Evolutionary conservation across 2,113 vertebrate genomes (phyloP), one percentile per base, ranked within the genome.

Genomic region (Campylorhamphus procurvoides): DNA sequence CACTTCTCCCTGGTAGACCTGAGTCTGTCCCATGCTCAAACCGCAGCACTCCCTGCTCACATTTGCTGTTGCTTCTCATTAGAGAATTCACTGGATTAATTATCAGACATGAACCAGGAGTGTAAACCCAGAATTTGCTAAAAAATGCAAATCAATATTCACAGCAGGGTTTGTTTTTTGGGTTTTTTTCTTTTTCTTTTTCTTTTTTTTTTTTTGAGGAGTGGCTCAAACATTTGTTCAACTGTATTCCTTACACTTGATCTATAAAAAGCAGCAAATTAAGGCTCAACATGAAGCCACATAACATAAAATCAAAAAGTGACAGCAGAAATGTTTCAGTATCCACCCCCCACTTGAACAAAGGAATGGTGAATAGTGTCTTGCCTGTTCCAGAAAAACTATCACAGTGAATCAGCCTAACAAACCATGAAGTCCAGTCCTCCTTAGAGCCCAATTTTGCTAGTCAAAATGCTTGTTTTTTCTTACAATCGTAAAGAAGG

Each of bases 181-280:
- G 40, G 40, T 40, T 40, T 19, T 59, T 46, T 46, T 25, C 4
- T 3, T 14, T 23, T 46, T 46, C 14, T 8, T 3, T 14, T 23
- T 15, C 27, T 73, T n/a, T 69, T 28, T 16, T 27, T 58, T 92
- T 60, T 42, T 59, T 29, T 2, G 1, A 4, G 11, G 29, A 24
- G 10, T 5, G 16, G 50, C 8, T 19, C 58, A 52, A 91, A 59
- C 79, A 87, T 93, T 94, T 94, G 53, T 87, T 94, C 72, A 42
- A 27, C 74, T 96, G 74, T 80, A 71, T 59, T 94, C 42, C 35
- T 97, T 90, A 80, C 60, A 87, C 84, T 82, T 87, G 39, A 85
- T 62, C 78, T 96, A 94, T 90, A 94, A 96, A 94, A 94, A 81
- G 60, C 50, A 76, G 39, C 63, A 91, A 83, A 79, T 83, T 71